Evolutionary conservation across 2,888 invertebrate species (phyloP).

Genomic region (Lasius platythorax): DNA sequence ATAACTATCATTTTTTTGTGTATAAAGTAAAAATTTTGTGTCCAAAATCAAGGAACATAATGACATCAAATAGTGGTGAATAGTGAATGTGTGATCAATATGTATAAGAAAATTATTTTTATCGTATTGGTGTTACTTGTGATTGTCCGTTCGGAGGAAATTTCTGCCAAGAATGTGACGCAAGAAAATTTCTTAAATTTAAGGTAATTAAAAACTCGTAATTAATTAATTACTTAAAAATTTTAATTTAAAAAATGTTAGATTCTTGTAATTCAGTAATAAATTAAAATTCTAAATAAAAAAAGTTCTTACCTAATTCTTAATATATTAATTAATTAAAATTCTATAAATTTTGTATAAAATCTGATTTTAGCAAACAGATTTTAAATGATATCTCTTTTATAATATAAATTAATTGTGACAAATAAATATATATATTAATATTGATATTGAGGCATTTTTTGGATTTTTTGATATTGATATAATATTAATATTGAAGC

Average conservation of each 20-base stretch:
- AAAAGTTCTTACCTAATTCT: background rate
- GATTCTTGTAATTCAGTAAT: background rate
- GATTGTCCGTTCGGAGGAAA: background rate
- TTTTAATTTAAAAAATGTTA: background rate
- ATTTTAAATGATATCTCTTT: background rate
- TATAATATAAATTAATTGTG: background rate
- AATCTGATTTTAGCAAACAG: background rate
- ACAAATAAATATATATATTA: background rate
- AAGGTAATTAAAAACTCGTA: constrained; percentile 20
- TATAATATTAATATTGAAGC: background rate
- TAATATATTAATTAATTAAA: background rate
- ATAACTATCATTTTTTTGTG: background rate
- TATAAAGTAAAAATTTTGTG: constrained; percentile 8
- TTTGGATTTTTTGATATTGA: background rate
- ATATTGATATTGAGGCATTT: background rate
- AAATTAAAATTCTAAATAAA: background rate
- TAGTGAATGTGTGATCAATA: constrained; percentile 20
- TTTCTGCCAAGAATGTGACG: background rate
- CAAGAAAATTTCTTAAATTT: background rate
- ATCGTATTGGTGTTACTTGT: background rate
- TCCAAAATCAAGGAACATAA: background rate
- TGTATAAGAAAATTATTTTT: constrained; percentile 18
- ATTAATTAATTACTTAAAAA: background rate
- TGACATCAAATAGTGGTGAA: background rate
- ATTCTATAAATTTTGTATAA: background rate